Base-by-base conservation (phyloP, 2,888 invertebrate genomes). In the Cremastinae sp. region DNA sequence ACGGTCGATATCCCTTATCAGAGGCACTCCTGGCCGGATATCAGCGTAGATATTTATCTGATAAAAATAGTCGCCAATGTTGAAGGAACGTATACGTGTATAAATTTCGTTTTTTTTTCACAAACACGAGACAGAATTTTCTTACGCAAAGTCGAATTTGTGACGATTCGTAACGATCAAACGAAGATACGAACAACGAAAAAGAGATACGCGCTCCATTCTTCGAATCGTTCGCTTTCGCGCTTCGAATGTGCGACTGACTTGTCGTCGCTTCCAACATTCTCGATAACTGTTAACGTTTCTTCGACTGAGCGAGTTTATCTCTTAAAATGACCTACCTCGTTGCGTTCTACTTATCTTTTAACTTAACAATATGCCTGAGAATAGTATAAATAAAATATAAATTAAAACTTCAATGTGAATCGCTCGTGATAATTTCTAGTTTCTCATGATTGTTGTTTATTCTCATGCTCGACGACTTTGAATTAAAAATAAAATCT, bases 321-420 rank as follows among this genome's bases (percentile, higher is more conserved):
- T 80, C 80, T 70, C 76, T 64, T 49, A 64, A 73, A 78, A 79
- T 75, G 70, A 79, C 74, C 78, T 76, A 77, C 78, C 72, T 75
- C 66, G 68, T 59, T 70, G 37, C 68, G 62, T 70, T 64, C 70
- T 69, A 70, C 74, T 80, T 65, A 66, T 66, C 55, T 45, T 28
- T 28, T 5, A 5, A 5, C 28, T 5, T 28, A 28, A 28, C 28
- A 28, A 28, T 28, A 28, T 28, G 28, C 28, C 28, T 28, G 28
- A 28, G 28, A 28, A 28, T 28, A n/a, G n/a, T n/a, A n/a, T n/a
- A n/a, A n/a, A n/a, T n/a, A n/a, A n/a, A n/a, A n/a, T n/a, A n/a
- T n/a, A n/a, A n/a, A n/a, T n/a, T n/a, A n/a, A n/a, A n/a, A n/a
- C n/a, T n/a, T n/a, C n/a, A n/a, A n/a, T n/a, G n/a, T n/a, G n/a